A percentile compares a stretch with the other conserved stretches of the same genome.
phyloP scores from a whole-genome alignment of 1,140 invertebrate genomes.

The Drepana arcuata region DNA sequence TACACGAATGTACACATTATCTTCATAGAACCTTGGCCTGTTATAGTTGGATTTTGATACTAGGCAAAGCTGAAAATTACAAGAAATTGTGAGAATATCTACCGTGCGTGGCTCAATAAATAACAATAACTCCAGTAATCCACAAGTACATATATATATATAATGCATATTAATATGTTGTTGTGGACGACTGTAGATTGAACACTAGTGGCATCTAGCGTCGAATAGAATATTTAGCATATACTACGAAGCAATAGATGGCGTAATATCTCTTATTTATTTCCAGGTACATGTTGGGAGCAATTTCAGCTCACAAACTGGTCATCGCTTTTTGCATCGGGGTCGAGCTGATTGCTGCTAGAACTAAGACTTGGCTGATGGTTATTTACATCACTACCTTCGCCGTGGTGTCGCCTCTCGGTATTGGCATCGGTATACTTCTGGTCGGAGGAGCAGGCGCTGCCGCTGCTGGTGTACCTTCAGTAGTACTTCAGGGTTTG shows the following conservation, averaged over 20 bases:
- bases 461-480: conserved; percentile 73
- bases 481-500: conserved; percentile 84
- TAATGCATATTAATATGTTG: not conserved
- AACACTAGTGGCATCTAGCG: conserved; percentile 17
- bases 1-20: too few species aligned
- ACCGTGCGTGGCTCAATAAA: not conserved
- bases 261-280: conserved; percentile 10
- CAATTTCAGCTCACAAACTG: conserved; percentile 90
- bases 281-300: conserved; percentile 82
- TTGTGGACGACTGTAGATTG: not conserved
- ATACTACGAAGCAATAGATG: conserved; percentile 16
- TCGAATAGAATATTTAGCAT: conserved; percentile 5
- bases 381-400: conserved; percentile 83
- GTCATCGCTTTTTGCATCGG: conserved; percentile 92
- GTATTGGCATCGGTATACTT: conserved; percentile 81
- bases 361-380: conserved; percentile 75
- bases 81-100: too few species aligned
- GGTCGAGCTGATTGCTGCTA: conserved; percentile 80
- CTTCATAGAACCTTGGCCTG: too few species aligned
- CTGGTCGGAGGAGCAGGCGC: conserved; percentile 72
- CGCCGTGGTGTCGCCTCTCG: conserved; percentile 84
- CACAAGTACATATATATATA: not conserved
- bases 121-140: not conserved
- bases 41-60: too few species aligned
- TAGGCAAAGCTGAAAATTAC: too few species aligned